Evolutionary conservation across 2,888 invertebrate species (phyloP), one percentile per base, ranked within the genome.

Genomic region (Ecliptopera silaceata): DNA sequence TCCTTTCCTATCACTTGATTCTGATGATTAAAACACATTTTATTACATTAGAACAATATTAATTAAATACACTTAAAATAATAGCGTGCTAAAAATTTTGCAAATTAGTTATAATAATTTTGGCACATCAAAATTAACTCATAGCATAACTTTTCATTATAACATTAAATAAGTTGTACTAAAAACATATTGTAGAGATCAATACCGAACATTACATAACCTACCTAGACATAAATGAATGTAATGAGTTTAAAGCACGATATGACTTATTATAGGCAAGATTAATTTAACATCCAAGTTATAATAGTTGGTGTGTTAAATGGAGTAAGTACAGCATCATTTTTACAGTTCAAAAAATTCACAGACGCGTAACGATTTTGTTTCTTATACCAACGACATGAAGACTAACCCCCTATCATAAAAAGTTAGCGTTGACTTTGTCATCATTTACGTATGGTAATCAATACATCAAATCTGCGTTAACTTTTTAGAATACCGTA

Each of bases 71-170:
- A n/a, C 12, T 1, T 34, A 34, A 3, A 13, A 4, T 18, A 18
- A 20, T 13, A 20, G 39, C 39, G 41, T 41, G 41, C 41, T 12
- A 22, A 6, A 18, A 18, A 18, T 22, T 13, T 18, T 11, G 20
- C 20, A 34, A 44, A 51, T 26, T 11, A 43, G 22, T 12, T 18
- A 13, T 15, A 22, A 39, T n/a, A n/a, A 44, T 47, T 59, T 59
- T 59, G 59, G 59, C 59, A 59, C 59, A 56, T 48, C 44, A 51
- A 59, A 59, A 59, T 36, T 43, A 48, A 48, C 26, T n/a, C 12
- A 47, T 31, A 34, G 12, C 34, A 34, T 34, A 34, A 13, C 4
- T 34, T 4, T 34, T 6, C 1, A 13, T 12, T 12, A 13, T 34
- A 31, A 31, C 31, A 31, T n/a, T n/a, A 31, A 11, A 31, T 31